Percentiles rank a stretch among this genome's conserved stretches.
These are phyloP conservation scores for Acanthis flammea DNA, from an alignment of 2,797 vertebrate genomes.

Conservation along the genomic window DNA sequence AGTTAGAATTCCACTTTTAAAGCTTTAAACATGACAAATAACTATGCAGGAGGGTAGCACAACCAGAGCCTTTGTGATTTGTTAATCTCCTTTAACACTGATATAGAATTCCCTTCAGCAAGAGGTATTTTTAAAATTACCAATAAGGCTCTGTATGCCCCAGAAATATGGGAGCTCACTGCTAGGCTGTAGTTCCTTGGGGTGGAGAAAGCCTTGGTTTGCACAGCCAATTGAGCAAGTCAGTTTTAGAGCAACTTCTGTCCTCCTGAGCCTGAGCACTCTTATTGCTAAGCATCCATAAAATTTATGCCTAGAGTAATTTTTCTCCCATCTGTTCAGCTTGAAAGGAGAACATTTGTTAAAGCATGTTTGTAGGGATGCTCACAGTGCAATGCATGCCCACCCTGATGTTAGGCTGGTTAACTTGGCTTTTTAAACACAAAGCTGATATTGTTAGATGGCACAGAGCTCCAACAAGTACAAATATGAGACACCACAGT, in stretches of 20 bases:
- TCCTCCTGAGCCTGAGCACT: neutral
- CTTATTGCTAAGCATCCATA: conserved; percentile 9
- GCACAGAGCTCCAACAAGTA: neutral
- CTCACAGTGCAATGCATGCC: conserved; percentile 18
- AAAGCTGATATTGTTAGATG: conserved; percentile 39
- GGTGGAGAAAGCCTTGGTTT: neutral
- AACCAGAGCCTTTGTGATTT: neutral
- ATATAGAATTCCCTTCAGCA: neutral
- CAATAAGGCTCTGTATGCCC: neutral
- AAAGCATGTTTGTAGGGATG: neutral
- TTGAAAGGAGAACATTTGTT: conserved; percentile 43
- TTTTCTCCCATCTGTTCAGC: conserved; percentile 49
- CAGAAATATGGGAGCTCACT: neutral
- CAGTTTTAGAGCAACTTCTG: neutral
- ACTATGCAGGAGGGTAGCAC: neutral
- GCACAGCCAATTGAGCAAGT: neutral
- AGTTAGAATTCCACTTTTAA: neutral
- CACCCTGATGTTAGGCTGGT: neutral
- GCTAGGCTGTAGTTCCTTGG: neutral
- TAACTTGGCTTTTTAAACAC: conserved; percentile 14
- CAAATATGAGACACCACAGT: neutral
- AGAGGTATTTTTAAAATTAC: neutral
- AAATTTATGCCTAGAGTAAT: conserved; percentile 34
- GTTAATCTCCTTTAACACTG: neutral
- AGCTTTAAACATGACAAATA: neutral